Evolutionary conservation across 2,888 invertebrate species (phyloP).

Genomic region (Drosophila lacicola): DNA sequence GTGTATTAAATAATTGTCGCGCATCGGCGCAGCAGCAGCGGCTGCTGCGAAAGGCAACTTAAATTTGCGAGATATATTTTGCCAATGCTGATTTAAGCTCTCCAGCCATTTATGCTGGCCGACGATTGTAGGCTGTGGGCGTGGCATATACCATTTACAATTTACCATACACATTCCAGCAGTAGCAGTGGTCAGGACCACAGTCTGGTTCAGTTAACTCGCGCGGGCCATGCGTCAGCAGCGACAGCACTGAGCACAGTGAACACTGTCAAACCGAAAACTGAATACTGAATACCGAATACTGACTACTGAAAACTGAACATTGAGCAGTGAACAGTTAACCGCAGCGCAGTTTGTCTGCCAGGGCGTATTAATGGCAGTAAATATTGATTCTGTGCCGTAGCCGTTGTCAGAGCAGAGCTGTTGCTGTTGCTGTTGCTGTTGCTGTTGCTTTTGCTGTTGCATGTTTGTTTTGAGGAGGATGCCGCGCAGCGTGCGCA

Average conservation of each 20-base stretch:
- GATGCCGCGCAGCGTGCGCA: slow-evolving; percentile 40
- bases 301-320: not conserved
- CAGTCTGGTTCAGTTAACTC: slow-evolving; percentile 26
- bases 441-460: slow-evolving; percentile 22
- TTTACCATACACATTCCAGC: slow-evolving; percentile 15
- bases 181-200: slow-evolving; percentile 16
- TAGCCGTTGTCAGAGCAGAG: slow-evolving; percentile 15
- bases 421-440: slow-evolving; percentile 11
- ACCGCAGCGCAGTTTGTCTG: slow-evolving; percentile 39
- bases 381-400: slow-evolving; percentile 52
- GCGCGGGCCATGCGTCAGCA: slow-evolving; percentile 20
- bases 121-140: slow-evolving; percentile 4
- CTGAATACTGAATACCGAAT: not conserved
- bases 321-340: slow-evolving; percentile 29
- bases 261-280: slow-evolving; percentile 14
- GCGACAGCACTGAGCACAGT: slow-evolving; percentile 22
- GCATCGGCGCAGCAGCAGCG: slow-evolving; percentile 10
- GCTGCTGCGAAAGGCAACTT: slow-evolving; percentile 25
- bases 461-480: slow-evolving; percentile 31
- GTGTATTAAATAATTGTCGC: slow-evolving; percentile 29
- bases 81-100: slow-evolving; percentile 26
- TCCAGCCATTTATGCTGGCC: not conserved
- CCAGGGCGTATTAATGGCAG: slow-evolving; percentile 45
- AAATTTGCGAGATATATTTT: slow-evolving; percentile 17
- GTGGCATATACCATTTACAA: slow-evolving; percentile 21